These are phyloP conservation scores for Zaprionus bogoriensis DNA, from an alignment of 2,888 invertebrate genomes.

Conservation along the genomic window DNA sequence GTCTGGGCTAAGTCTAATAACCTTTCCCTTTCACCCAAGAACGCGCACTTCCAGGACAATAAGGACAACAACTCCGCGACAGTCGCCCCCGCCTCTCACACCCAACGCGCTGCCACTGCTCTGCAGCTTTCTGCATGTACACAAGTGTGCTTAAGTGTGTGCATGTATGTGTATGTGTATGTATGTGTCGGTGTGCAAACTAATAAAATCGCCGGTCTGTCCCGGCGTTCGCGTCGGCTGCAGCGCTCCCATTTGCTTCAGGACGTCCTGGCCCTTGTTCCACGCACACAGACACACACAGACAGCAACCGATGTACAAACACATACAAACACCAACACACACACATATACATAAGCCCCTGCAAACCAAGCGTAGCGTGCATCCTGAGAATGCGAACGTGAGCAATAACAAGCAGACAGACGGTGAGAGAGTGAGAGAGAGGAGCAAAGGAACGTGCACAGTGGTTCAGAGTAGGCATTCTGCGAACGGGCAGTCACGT, in stretches of 20 bases:
- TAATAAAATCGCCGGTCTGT: slow-evolving; percentile 46
- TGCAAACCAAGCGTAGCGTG: slow-evolving; percentile 32
- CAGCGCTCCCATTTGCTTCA: slow-evolving; percentile 4
- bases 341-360: slow-evolving; percentile 4
- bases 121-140: not conserved
- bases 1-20: slow-evolving; percentile 78
- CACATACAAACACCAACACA: not conserved
- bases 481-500: not conserved
- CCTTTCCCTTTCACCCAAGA: slow-evolving; percentile 75
- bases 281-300: not conserved
- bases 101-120: not conserved
- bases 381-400: slow-evolving; percentile 53
- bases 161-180: slow-evolving; percentile 1
- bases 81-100: not conserved
- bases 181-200: slow-evolving; percentile 32
- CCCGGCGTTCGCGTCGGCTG: not conserved
- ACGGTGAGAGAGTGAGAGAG: slow-evolving; percentile 6
- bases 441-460: slow-evolving; percentile 15
- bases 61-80: slow-evolving; percentile 22
- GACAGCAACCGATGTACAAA: not conserved
- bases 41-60: slow-evolving; percentile 32
- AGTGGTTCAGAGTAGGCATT: slow-evolving; percentile 13
- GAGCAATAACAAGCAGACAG: slow-evolving; percentile 54
- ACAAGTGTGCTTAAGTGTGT: no score
- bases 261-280: not conserved